A percentile compares a stretch with the other conserved stretches of the same genome.
phyloP scores from a whole-genome alignment of 1,140 invertebrate genomes.

The Drosophila auraria region DNA sequence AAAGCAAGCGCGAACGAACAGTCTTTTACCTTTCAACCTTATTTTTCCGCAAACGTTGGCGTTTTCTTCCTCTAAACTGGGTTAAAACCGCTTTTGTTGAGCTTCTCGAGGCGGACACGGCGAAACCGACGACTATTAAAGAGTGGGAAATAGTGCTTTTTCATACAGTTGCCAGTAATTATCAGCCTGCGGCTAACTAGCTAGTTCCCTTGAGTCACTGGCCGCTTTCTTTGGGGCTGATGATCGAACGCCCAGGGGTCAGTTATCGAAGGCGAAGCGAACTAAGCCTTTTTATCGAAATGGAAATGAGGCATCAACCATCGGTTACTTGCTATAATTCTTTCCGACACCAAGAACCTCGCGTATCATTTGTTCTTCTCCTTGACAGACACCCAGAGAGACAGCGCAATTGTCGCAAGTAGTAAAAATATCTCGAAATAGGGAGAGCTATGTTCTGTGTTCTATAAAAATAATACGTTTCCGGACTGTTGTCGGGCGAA shows the following conservation, averaged over 20 bases:
- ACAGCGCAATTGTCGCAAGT: conserved; percentile 32
- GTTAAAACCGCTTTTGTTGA: conserved; percentile 43
- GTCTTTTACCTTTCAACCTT: conserved; percentile 50
- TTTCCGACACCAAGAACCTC: background rate
- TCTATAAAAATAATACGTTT: conserved; percentile 33
- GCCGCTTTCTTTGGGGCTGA: background rate
- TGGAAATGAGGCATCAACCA: background rate
- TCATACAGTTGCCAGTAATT: conserved; percentile 32
- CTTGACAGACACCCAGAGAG: background rate
- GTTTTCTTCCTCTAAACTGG: conserved; percentile 33
- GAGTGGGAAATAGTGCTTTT: conserved; percentile 6
- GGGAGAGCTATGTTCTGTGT: conserved; percentile 18
- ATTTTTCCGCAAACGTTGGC: conserved; percentile 39
- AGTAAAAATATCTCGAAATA: conserved; percentile 26
- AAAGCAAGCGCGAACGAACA: background rate
- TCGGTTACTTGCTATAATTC: background rate
- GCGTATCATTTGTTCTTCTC: background rate
- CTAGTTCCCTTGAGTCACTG: conserved; percentile 25
- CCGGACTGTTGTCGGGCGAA: conserved; percentile 21
- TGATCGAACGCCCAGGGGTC: conserved; percentile 14
- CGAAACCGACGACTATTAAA: conserved; percentile 6
- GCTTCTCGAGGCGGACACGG: conserved; percentile 12
- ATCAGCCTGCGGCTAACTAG: conserved; percentile 23
- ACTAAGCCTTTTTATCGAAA: conserved; percentile 4
- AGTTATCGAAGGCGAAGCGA: background rate